A percentile compares a stretch with the other conserved stretches of the same genome.
phyloP scores from a whole-genome alignment of 2,113 vertebrate species.

The Lepus americanus region DNA sequence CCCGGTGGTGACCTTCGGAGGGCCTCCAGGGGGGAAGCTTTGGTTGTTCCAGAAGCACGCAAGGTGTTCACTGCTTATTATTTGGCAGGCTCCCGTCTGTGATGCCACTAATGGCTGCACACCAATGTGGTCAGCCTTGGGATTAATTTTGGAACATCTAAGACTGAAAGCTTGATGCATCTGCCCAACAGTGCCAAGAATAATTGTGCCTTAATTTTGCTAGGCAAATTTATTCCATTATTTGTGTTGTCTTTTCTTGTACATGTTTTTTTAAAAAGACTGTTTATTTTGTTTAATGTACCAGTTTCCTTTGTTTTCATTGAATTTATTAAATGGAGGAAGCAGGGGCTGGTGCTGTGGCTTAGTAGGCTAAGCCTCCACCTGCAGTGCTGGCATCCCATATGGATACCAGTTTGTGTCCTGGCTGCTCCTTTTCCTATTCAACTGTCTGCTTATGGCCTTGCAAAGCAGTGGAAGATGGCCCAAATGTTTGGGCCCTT shows the following conservation, averaged over 20 bases:
- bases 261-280: slow-evolving; percentile 35
- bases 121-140: neutral
- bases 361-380: too few relatives aligned
- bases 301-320: slow-evolving; percentile 7
- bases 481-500: too few relatives aligned
- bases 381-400: too few relatives aligned
- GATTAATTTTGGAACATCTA: slow-evolving; percentile 15
- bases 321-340: neutral
- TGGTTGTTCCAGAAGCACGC: neutral
- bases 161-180: neutral
- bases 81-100: neutral
- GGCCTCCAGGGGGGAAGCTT: neutral
- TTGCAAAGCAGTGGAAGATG: too few relatives aligned
- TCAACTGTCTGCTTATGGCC: too few relatives aligned
- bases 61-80: neutral
- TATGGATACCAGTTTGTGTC: too few relatives aligned
- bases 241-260: slow-evolving; percentile 21
- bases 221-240: neutral
- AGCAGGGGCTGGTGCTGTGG: too few relatives aligned
- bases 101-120: neutral
- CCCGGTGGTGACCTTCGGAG: neutral
- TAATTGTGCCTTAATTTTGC: neutral
- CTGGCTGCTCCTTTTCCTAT: too few relatives aligned
- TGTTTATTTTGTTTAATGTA: neutral
- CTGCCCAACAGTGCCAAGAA: slow-evolving; percentile 43